phyloP scores from a whole-genome alignment of 1,140 invertebrate species.

The Augochlora pura region DNA sequence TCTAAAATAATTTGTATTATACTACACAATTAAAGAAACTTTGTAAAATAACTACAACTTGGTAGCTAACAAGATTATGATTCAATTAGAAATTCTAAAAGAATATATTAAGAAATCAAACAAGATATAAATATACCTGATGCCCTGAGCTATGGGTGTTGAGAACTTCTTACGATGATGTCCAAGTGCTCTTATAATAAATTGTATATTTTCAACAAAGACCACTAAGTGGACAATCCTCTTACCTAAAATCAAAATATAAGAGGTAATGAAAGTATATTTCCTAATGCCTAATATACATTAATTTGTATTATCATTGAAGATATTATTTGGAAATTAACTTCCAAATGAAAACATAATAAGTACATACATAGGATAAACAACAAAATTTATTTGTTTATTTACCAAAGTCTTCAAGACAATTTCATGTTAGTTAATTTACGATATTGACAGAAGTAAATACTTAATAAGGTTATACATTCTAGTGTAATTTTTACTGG shows the following conservation, averaged over 20 bases:
- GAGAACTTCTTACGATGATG: conserved; percentile 15
- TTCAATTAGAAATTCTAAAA: background rate
- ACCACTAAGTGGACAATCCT: background rate
- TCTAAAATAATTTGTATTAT: conserved; percentile 54
- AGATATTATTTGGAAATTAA: background rate
- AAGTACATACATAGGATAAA: background rate
- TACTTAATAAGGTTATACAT: background rate
- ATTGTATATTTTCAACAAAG: background rate
- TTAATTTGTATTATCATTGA: background rate
- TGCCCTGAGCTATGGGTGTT: conserved; percentile 3
- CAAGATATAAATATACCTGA: conserved; percentile 11
- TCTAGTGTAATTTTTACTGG: background rate
- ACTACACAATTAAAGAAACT: conserved; percentile 8
- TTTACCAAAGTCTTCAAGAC: background rate
- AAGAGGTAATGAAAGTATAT: background rate
- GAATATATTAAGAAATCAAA: background rate
- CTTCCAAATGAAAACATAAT: background rate
- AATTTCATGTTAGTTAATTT: background rate
- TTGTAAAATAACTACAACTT: background rate
- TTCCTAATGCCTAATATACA: background rate
- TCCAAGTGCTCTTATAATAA: conserved; percentile 2
- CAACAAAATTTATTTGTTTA: background rate
- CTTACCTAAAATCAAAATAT: conserved; percentile 11
- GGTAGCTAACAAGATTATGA: too few relatives aligned
- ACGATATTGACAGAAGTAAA: background rate